Percentiles rank a stretch among this genome's conserved stretches.
Evolutionary conservation across 2,888 invertebrate genomes (phyloP).

Genomic region (Xestobium rufovillosum): DNA sequence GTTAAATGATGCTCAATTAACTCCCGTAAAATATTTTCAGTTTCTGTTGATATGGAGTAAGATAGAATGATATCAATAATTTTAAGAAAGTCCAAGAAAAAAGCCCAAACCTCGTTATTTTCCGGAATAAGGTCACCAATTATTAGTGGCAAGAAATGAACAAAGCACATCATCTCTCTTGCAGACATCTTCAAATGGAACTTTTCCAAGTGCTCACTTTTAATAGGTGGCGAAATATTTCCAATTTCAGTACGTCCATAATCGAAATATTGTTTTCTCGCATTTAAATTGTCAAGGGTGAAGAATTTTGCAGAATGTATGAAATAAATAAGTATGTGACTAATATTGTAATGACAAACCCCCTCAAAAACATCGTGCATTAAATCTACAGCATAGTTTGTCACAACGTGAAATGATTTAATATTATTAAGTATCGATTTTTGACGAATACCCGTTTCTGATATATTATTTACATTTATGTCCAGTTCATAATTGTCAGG

Average conservation of each 20-base stretch:
- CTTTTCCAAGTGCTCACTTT: slow-evolving; percentile 2
- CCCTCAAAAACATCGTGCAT: slow-evolving; percentile 6
- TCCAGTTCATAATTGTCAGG: slow-evolving; percentile 4
- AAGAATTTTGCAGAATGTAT: slow-evolving; percentile 1
- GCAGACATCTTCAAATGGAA: slow-evolving; percentile 10
- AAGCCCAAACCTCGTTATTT: slow-evolving; percentile 10
- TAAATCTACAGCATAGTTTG: slow-evolving; percentile 5
- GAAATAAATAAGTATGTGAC: slow-evolving; percentile 3
- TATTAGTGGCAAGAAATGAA: slow-evolving; percentile 6
- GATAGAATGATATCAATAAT: slow-evolving; percentile 5
- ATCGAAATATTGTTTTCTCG: slow-evolving; percentile 8
- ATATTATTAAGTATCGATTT: slow-evolving; percentile 2
- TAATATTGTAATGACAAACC: slow-evolving; percentile 4
- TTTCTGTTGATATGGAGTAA: neutral
- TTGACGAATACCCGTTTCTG: slow-evolving; percentile 3
- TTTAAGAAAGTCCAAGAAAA: slow-evolving; percentile 6
- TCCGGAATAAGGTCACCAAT: no score
- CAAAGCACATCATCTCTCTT: slow-evolving; percentile 10
- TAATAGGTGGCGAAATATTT: slow-evolving; percentile 10
- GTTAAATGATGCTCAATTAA: slow-evolving; percentile 1
- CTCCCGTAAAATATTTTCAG: neutral
- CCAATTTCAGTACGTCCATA: slow-evolving; percentile 10
- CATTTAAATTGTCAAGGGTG: slow-evolving; percentile 4
- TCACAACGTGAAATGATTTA: slow-evolving; percentile 1
- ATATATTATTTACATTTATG: neutral